Percentiles rank a stretch among this genome's conserved stretches.
Conservation (phyloP, 2,113 vertebrate genomes). For the Ciconia maguari region DNA sequence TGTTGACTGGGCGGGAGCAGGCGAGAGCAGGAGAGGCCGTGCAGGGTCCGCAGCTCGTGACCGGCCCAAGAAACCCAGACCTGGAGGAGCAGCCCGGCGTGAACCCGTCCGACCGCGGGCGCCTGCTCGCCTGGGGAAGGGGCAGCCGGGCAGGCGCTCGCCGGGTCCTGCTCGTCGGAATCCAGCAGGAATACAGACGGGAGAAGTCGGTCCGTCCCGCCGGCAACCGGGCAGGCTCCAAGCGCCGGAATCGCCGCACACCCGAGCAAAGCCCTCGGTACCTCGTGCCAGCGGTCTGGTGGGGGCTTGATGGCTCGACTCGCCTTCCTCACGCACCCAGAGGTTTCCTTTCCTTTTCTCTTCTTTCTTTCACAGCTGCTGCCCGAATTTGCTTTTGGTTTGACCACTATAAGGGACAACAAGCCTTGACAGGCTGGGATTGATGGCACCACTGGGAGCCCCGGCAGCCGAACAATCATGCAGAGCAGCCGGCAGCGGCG, state of each 20-base stretch:
- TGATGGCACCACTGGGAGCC: not conserved
- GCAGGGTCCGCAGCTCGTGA: accelerated
- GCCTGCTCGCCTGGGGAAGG: not conserved
- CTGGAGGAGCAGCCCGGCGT: not conserved
- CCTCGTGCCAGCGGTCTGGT: accelerated
- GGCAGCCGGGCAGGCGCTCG: not conserved
- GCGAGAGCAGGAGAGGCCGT: not conserved
- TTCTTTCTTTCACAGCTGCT: not conserved
- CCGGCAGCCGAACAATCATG: not conserved
- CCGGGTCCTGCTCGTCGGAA: not conserved
- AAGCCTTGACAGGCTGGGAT: not conserved
- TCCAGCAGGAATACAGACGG: not conserved
- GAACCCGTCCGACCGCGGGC: accelerated
- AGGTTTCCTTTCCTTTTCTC: not conserved
- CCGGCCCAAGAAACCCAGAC: accelerated
- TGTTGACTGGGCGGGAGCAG: not conserved
- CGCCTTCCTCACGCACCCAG: not conserved
- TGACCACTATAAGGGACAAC: not conserved
- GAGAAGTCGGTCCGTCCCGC: not conserved
- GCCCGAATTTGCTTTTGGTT: not conserved
- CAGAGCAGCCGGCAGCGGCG: not conserved
- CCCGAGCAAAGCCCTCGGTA: not conserved
- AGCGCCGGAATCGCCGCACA: accelerated
- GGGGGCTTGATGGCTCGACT: not conserved
- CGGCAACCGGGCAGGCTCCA: not conserved